These are phyloP conservation scores for Hypena proboscidalis DNA, from an alignment of 2,888 invertebrate genomes.

Conservation along the genomic window DNA sequence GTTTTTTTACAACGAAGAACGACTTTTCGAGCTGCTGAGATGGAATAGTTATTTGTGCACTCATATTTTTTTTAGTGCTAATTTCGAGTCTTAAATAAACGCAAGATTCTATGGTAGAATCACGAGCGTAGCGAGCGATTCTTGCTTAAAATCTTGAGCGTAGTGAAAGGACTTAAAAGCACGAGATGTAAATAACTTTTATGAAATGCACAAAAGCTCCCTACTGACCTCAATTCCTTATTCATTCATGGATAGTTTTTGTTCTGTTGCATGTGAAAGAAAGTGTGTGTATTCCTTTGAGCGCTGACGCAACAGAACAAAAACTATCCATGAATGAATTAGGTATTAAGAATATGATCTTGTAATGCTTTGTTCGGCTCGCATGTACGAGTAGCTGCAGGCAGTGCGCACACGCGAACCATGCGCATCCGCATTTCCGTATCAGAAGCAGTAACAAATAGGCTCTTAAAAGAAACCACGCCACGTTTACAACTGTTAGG, in stretches of 20 bases:
- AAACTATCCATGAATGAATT: conserved; percentile 13
- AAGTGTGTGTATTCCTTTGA: conserved; percentile 17
- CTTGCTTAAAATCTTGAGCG: no score
- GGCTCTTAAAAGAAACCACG: conserved; percentile 52
- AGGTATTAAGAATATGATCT: conserved; percentile 34
- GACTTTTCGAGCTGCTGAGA: no score
- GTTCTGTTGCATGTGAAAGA: conserved; percentile 12
- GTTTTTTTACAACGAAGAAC: no score
- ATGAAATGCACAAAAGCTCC: no score
- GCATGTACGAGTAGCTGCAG: conserved; percentile 24
- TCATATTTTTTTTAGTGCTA: no score
- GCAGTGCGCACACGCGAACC: conserved; percentile 20
- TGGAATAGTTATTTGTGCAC: no score
- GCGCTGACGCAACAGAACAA: conserved; percentile 12
- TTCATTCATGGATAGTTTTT: conserved; percentile 13
- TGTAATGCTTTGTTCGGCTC: conserved; percentile 25
- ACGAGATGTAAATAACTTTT: no score
- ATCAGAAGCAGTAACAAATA: conserved; percentile 51
- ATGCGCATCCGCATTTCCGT: conserved; percentile 57
- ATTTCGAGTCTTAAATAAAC: no score
- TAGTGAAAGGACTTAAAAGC: no score
- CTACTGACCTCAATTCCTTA: conserved; percentile 26
- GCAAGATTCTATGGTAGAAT: no score
- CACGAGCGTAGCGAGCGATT: no score
- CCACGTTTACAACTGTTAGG: conserved; percentile 20